Conservation (phyloP, 2,888 invertebrate genomes). For the Dynastes grantii region DNA sequence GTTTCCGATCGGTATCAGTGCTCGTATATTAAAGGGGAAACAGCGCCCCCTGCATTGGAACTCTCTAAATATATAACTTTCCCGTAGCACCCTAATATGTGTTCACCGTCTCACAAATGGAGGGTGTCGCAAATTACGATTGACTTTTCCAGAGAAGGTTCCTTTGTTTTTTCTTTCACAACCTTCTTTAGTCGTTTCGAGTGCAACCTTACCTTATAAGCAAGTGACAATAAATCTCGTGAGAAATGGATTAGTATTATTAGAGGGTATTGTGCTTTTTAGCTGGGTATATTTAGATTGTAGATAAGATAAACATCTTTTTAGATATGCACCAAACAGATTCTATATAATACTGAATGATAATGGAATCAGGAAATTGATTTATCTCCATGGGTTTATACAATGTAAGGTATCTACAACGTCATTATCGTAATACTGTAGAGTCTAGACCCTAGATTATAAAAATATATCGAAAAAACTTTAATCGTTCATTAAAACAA, state of each 20-base stretch:
- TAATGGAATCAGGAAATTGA: too few relatives aligned
- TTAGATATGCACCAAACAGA: background rate
- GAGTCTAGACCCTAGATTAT: too few relatives aligned
- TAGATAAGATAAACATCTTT: slow-evolving; percentile 1
- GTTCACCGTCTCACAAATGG: slow-evolving; percentile 8
- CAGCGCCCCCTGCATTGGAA: background rate
- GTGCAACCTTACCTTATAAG: background rate
- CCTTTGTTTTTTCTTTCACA: slow-evolving; percentile 36
- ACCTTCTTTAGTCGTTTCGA: background rate
- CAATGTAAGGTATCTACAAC: too few relatives aligned
- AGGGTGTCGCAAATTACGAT: slow-evolving; percentile 51
- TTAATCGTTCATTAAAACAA: too few relatives aligned
- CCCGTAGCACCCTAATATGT: slow-evolving; percentile 37
- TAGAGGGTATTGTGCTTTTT: background rate
- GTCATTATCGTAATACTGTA: too few relatives aligned
- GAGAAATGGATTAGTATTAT: background rate
- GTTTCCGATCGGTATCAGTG: slow-evolving; percentile 49
- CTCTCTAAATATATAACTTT: slow-evolving; percentile 28
- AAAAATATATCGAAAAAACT: too few relatives aligned
- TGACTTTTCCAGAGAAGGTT: slow-evolving; percentile 39
- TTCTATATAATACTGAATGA: too few relatives aligned
- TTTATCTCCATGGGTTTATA: too few relatives aligned
- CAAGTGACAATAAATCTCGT: slow-evolving; percentile 8
- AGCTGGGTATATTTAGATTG: too few relatives aligned
- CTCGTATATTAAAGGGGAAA: slow-evolving; percentile 21